Evolutionary conservation across 2,888 invertebrate genomes (phyloP), one percentile per base, ranked within the genome.

Genomic region (Oscheius myriophilus): DNA sequence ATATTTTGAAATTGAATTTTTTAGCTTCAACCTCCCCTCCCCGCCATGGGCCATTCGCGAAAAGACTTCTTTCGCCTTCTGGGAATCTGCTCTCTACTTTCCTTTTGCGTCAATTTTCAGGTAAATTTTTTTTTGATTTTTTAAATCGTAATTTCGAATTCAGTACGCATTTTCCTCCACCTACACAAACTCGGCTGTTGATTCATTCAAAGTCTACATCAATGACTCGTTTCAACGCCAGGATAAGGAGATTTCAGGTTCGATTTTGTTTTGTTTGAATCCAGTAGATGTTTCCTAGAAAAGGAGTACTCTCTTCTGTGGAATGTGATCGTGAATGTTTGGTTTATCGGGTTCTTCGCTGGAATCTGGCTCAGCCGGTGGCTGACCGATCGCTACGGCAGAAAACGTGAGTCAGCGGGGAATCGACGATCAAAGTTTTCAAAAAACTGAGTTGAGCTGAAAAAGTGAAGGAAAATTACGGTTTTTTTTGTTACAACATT

Each of bases 351-450:
- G 1, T 66, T 66, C 53, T 55, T 66, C 21, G 58, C 51, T 21
- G 66, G 66, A 55, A 66, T 66, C n/a, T 66, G 66, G 66, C n/a
- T 66, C 21, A 49, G 49, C 46, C 57, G 66, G 1, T 66, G 66
- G 66, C 46, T 66, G 12, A 66, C 66, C 39, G 66, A 66, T 33
- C 46, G 39, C n/a, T 66, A 49, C 41, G 66, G 66, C 26, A 66
- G 66, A 33, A 66, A 66, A 55, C 66, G 66, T 66, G 39, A 46
- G 46, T 53, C 23, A 4, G 11, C 18, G 14, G 3, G 11, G 18
- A 9, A 4, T 18, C 18, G 7, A n/a, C 46, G 16, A 6, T 46
- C 49, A 21, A 11, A 11, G 11, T 49, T 21, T 23, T 49, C 16
- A 33, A 9, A 41, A 6, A 3, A 49, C 3, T 9, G 21, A 49